phyloP scores from a whole-genome alignment of 2,888 invertebrate species.

The Masnerella sp. region DNA sequence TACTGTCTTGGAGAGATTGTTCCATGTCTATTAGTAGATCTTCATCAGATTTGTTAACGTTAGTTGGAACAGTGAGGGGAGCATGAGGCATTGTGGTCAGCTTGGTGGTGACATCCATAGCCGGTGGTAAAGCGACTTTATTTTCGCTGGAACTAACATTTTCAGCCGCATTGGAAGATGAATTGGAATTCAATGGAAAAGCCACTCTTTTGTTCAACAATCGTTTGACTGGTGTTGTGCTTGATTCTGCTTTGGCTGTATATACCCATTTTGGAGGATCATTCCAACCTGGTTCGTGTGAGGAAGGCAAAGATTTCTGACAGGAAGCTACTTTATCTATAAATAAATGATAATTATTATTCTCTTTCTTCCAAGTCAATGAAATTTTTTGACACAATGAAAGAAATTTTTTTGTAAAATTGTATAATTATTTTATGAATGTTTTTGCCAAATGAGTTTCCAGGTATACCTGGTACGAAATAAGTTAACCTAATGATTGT shows the following conservation, averaged over 20 bases:
- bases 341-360: too few species aligned
- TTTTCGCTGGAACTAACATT: slow-evolving; percentile 22
- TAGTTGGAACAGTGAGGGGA: slow-evolving; percentile 63
- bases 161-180: slow-evolving; percentile 21
- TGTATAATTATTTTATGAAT: too few species aligned
- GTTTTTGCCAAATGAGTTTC: too few species aligned
- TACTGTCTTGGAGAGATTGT: slow-evolving; percentile 62
- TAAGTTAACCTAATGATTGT: too few species aligned
- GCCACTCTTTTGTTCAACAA: slow-evolving; percentile 74
- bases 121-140: slow-evolving; percentile 65
- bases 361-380: too few species aligned
- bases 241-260: slow-evolving; percentile 38
- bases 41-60: slow-evolving; percentile 13
- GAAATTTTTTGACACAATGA: background rate
- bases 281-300: slow-evolving; percentile 75
- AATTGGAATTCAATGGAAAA: slow-evolving; percentile 69
- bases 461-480: too few species aligned
- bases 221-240: slow-evolving; percentile 68
- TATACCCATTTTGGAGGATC: slow-evolving; percentile 75
- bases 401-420: too few species aligned
- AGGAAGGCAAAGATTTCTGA: slow-evolving; percentile 69
- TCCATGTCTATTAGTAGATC: slow-evolving; percentile 63
- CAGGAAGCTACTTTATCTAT: slow-evolving; percentile 65
- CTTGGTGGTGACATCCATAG: slow-evolving; percentile 34
- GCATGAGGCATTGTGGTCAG: slow-evolving; percentile 68